Evolutionary conservation across 2,888 invertebrate species (phyloP), one percentile per base, ranked within the genome.

Genomic region (Pilophorus perplexus): DNA sequence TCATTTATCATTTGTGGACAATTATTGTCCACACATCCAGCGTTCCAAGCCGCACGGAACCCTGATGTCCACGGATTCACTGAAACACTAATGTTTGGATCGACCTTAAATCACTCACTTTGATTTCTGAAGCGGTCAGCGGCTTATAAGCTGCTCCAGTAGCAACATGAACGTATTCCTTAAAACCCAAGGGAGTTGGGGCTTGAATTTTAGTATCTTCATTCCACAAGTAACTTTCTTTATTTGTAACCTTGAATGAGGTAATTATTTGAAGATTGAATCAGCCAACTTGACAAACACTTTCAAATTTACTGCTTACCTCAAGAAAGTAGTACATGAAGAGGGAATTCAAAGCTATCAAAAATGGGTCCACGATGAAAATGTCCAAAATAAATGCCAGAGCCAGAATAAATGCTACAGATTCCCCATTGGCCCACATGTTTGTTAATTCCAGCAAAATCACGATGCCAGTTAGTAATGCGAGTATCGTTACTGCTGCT

Each of bases 141-240:
- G n/a, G n/a, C n/a, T n/a, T n/a, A n/a, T n/a, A n/a, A n/a, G n/a
- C n/a, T n/a, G n/a, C n/a, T n/a, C n/a, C n/a, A n/a, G n/a, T n/a
- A n/a, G n/a, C n/a, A n/a, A n/a, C n/a, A n/a, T n/a, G n/a, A n/a
- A n/a, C n/a, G n/a, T n/a, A n/a, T n/a, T n/a, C n/a, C n/a, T n/a
- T n/a, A n/a, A n/a, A n/a, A n/a, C n/a, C n/a, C n/a, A n/a, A n/a
- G n/a, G n/a, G n/a, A 33, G 33, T 33, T 8, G 59, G 12, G 59
- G 59, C 25, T 42, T 38, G 42, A 42, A 59, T 23, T 42, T 22
- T 8, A 4, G 10, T 12, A 25, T 59, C 59, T 42, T 59, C 59
- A 8, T 59, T 59, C 59, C 59, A 59, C 8, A 59, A 18, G 27
- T 59, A 59, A 27, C 59, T 59, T 23, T 59, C 59, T 20, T 59